These are phyloP conservation scores for Ispidina picta DNA, from an alignment of 2,797 vertebrate genomes.

Conservation along the genomic window DNA sequence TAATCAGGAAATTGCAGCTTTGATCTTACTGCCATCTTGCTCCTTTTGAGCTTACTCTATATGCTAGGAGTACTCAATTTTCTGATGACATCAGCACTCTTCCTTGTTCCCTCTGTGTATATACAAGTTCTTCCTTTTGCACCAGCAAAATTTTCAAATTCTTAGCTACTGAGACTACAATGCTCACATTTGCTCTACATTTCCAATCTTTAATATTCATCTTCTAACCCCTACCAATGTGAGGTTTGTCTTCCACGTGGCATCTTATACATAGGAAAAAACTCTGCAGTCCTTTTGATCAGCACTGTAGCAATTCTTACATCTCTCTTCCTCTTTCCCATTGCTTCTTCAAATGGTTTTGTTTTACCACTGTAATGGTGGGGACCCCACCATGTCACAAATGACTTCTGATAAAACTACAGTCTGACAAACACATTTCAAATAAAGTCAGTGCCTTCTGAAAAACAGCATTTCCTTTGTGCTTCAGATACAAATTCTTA, in stretches of 20 bases:
- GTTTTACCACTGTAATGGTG: neutral
- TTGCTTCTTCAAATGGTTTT: neutral
- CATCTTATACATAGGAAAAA: neutral
- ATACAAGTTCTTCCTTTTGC: neutral
- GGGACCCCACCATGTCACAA: neutral
- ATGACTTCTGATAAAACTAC: neutral
- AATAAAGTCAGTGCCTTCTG: neutral
- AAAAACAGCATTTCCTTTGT: neutral
- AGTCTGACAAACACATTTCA: neutral
- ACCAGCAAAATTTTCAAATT: neutral
- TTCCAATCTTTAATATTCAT: neutral
- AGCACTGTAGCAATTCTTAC: neutral
- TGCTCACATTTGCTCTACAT: neutral
- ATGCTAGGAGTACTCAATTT: neutral
- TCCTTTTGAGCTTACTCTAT: neutral
- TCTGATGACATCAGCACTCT: neutral
- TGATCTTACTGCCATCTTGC: neutral
- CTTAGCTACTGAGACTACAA: neutral
- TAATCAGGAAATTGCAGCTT: conserved; percentile 1
- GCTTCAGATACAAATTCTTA: neutral
- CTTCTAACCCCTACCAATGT: neutral
- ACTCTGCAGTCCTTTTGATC: neutral
- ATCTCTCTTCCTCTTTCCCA: neutral
- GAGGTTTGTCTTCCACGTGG: neutral
- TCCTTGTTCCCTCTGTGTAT: neutral